Conservation (phyloP, 2,888 invertebrate genomes). For the Pseudococcus jackbeardsleyi region DNA sequence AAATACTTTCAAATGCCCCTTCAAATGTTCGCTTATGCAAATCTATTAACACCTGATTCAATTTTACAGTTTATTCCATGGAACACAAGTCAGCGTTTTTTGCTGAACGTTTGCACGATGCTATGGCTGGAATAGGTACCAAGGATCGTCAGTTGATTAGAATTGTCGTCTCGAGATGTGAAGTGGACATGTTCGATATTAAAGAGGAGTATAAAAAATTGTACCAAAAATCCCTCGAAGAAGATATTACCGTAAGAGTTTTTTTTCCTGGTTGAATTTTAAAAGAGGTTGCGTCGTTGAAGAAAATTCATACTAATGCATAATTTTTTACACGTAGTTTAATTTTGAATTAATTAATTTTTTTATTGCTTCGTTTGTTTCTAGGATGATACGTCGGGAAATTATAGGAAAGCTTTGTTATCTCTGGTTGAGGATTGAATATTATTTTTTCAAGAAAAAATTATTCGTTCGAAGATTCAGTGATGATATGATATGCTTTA, state of each 20-base stretch:
- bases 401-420: slow-evolving; percentile 87
- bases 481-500: too few relatives aligned
- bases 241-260: slow-evolving; percentile 80
- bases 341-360: background rate
- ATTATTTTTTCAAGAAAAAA: background rate
- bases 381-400: slow-evolving; percentile 87
- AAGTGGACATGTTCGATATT: slow-evolving; percentile 89
- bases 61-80: slow-evolving; percentile 78
- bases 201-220: slow-evolving; percentile 81
- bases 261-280: slow-evolving; percentile 69
- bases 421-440: slow-evolving; percentile 73
- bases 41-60: background rate
- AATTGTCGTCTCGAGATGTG: slow-evolving; percentile 84
- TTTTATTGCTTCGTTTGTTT: slow-evolving; percentile 69
- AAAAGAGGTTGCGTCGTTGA: background rate
- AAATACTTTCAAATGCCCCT: background rate
- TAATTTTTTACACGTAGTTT: background rate
- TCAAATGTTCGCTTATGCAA: background rate
- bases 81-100: slow-evolving; percentile 86
- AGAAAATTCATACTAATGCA: too few relatives aligned
- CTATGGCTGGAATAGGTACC: slow-evolving; percentile 92
- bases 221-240: slow-evolving; percentile 83
- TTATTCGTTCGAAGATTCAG: too few relatives aligned
- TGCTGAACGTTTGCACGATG: slow-evolving; percentile 86
- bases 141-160: slow-evolving; percentile 89